Evolutionary conservation across 2,888 invertebrate genomes (phyloP), one percentile per base, ranked within the genome.

Genomic region (Erannis defoliaria): DNA sequence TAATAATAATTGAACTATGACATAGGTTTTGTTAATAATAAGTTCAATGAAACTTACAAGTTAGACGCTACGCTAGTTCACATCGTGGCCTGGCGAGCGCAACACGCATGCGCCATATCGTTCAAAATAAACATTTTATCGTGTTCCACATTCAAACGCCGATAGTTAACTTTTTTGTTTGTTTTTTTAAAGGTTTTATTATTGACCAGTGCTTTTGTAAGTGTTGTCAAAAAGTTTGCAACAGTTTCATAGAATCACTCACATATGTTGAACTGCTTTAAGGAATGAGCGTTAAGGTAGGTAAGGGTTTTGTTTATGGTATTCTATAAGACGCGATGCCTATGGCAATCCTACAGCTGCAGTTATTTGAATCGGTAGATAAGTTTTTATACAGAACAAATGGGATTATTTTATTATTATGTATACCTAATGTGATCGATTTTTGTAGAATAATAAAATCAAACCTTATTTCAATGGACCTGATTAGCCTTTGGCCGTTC

Each of bases 81-180:
- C 43, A 49, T 45, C 58, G 53, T 45, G 51, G 56, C 35, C 62
- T 68, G 57, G 67, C 60, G 62, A 51, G 59, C 37, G 64, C 29
- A 46, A 60, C 66, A 74, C 74, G 74, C 76, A 67, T 55, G 76
- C 74, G 75, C 61, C 55, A 42, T 38, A 55, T 48, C 61, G 33
- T 40, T 48, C 29, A 21, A 38, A 31, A 33, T 42, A 48, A 50
- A 33, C 35, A 49, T 46, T 38, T 2, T 46, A 38, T 23, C 48
- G 49, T 26, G 54, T 59, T 59, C 59, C 18, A 40, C 42, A 60
- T 54, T 49, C 35, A 49, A 60, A 48, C 53, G 37, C 26, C 43
- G 53, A 53, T 48, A 51, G n/a, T 49, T 19, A 23, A 40, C 18
- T 35, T 5, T 54, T 37, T 38, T 21, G 29, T 42, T 48, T 53